Conservation (phyloP, 2,888 invertebrate species). For the Caenorhabditis afra region DNA sequence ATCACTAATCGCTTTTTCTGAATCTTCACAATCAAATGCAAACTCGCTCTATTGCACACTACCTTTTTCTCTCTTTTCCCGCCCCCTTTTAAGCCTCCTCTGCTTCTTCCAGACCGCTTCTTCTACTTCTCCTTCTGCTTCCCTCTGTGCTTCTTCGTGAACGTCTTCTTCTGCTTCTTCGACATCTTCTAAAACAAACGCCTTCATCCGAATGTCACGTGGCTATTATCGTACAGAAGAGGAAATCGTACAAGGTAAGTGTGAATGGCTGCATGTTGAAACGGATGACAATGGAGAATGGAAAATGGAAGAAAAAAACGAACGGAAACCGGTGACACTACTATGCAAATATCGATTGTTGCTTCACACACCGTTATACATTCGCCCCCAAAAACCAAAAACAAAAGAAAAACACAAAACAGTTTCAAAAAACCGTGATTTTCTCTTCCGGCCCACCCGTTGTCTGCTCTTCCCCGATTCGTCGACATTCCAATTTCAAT, state of each 20-base stretch:
- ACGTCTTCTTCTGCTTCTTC: background rate
- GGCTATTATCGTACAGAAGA: conserved; percentile 55
- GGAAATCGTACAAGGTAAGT: conserved; percentile 53
- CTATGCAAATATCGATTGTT: background rate
- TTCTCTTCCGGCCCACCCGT: background rate
- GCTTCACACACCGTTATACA: too few relatives aligned
- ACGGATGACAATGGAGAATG: background rate
- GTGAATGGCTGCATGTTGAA: too few relatives aligned
- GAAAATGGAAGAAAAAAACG: conserved; percentile 6
- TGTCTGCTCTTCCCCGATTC: background rate
- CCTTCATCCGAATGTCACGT: conserved; percentile 12
- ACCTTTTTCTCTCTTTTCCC: background rate
- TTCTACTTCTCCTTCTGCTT: background rate
- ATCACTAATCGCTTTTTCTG: too few relatives aligned
- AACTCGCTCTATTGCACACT: conserved; percentile 10
- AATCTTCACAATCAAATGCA: too few relatives aligned
- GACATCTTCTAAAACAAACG: background rate
- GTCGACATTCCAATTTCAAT: too few relatives aligned
- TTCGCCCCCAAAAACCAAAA: too few relatives aligned
- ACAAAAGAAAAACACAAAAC: too few relatives aligned
- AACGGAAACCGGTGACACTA: conserved; percentile 3
- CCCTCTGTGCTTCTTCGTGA: background rate
- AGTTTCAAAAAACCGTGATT: too few relatives aligned
- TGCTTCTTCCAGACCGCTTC: background rate
- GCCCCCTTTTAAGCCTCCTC: too few relatives aligned